These are phyloP conservation scores for Scaptomyza flava DNA, from an alignment of 2,888 invertebrate genomes.

Conservation along the genomic window DNA sequence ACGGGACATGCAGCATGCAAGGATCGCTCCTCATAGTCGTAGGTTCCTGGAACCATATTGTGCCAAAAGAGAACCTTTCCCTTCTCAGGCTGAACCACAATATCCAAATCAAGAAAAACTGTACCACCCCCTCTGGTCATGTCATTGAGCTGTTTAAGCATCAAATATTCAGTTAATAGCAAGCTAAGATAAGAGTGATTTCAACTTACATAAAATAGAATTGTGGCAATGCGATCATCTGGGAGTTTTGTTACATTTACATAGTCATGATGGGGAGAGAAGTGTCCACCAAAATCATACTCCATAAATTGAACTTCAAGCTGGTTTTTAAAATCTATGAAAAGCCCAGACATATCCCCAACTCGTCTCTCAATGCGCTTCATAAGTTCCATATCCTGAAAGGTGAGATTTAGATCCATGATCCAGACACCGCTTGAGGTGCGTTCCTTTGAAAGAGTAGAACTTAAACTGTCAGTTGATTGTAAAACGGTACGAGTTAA, in stretches of 20 bases:
- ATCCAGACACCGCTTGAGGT: slow-evolving; percentile 15
- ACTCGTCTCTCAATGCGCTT: background rate
- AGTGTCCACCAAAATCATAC: slow-evolving; percentile 55
- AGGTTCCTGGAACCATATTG: slow-evolving; percentile 1
- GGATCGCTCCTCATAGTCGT: slow-evolving; percentile 4
- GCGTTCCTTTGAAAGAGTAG: background rate
- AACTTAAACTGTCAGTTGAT: fast-evolving
- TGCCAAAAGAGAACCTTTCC: slow-evolving; percentile 33
- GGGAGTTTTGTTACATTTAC: fast-evolving
- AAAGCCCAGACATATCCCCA: slow-evolving; percentile 38
- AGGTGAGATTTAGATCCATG: fast-evolving
- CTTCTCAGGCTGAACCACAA: slow-evolving; percentile 26
- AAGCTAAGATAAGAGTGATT: too few relatives aligned
- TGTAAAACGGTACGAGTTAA: background rate
- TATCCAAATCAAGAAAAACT: background rate
- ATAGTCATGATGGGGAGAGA: slow-evolving; percentile 30
- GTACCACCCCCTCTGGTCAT: slow-evolving; percentile 29
- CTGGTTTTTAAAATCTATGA: background rate
- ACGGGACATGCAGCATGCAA: slow-evolving; percentile 28
- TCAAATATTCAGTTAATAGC: too few relatives aligned
- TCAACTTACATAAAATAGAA: slow-evolving; percentile 49
- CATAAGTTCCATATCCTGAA: background rate
- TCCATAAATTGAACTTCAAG: slow-evolving; percentile 18
- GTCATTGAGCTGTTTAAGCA: slow-evolving; percentile 33
- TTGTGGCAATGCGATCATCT: slow-evolving; percentile 51